phyloP scores from a whole-genome alignment of 2,888 invertebrate species.

The Pandemis corylana region DNA sequence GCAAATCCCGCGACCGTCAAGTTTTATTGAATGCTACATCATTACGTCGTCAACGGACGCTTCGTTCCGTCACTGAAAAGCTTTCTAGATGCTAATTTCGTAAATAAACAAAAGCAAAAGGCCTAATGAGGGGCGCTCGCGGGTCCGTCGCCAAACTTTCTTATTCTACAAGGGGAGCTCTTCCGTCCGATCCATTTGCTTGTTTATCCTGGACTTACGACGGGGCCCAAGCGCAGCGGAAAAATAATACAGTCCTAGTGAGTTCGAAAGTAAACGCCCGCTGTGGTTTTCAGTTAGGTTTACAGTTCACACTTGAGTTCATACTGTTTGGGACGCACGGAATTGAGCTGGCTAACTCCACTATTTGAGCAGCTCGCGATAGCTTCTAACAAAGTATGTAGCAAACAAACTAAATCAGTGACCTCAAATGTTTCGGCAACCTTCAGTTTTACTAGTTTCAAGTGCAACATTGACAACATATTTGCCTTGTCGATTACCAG shows the following conservation, averaged over 20 bases:
- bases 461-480: not conserved
- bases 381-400: slow-evolving; percentile 25
- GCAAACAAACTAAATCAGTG: not conserved
- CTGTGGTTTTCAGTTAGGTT: slow-evolving; percentile 53
- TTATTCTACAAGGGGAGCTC: slow-evolving; percentile 72
- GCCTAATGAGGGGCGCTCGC: slow-evolving; percentile 78
- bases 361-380: not conserved
- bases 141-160: slow-evolving; percentile 78
- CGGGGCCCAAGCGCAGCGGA: slow-evolving; percentile 58
- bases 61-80: slow-evolving; percentile 65
- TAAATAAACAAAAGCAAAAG: slow-evolving; percentile 79
- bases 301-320: slow-evolving; percentile 48
- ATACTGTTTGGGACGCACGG: slow-evolving; percentile 25
- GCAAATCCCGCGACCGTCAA: slow-evolving; percentile 54
- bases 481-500: not conserved
- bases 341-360: slow-evolving; percentile 6
- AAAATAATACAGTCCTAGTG: slow-evolving; percentile 49
- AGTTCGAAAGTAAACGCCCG: slow-evolving; percentile 41
- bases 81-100: slow-evolving; percentile 80
- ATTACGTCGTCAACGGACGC: slow-evolving; percentile 64
- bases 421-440: not conserved
- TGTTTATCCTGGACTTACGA: slow-evolving; percentile 79
- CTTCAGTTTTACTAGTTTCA: not conserved
- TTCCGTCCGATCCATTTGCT: slow-evolving; percentile 81
- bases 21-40: slow-evolving; percentile 68